Percentiles rank a stretch among this genome's conserved stretches.
phyloP scores from a whole-genome alignment of 2,113 vertebrate genomes.

The Erinaceus europaeus region DNA sequence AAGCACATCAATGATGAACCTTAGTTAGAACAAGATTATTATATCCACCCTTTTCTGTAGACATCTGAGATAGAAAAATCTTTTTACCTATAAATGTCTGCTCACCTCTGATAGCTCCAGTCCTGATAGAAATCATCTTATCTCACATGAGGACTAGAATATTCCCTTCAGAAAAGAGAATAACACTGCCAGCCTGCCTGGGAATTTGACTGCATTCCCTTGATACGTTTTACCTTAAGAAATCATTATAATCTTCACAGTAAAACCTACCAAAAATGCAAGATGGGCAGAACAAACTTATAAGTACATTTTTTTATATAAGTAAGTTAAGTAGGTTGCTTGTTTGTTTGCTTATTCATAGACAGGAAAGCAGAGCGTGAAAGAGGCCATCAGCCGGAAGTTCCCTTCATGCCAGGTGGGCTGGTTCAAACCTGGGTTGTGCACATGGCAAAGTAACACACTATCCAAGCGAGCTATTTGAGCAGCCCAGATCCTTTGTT shows the following conservation, averaged over 20 bases:
- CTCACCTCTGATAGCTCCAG: neutral
- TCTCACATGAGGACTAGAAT: neutral
- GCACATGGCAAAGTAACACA: no score
- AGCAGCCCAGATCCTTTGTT: neutral
- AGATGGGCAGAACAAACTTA: neutral
- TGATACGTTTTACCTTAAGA: neutral
- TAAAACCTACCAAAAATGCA: neutral
- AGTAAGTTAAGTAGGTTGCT: no score
- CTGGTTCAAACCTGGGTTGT: no score
- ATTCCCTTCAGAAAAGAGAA: neutral
- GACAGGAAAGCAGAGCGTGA: no score
- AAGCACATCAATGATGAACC: neutral
- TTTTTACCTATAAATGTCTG: neutral
- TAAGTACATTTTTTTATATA: no score
- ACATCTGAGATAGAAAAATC: neutral
- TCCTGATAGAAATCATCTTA: neutral
- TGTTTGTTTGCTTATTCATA: no score
- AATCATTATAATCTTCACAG: no score
- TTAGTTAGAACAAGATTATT: neutral
- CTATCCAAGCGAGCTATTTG: no score
- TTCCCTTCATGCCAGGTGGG: no score
- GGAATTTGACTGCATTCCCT: neutral
- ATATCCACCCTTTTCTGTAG: neutral
- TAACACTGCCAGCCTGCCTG: rapidly evolving
- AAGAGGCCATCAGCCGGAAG: no score